Evolutionary conservation across 1,140 invertebrate species (phyloP).

Genomic region (Idris sp.): DNA sequence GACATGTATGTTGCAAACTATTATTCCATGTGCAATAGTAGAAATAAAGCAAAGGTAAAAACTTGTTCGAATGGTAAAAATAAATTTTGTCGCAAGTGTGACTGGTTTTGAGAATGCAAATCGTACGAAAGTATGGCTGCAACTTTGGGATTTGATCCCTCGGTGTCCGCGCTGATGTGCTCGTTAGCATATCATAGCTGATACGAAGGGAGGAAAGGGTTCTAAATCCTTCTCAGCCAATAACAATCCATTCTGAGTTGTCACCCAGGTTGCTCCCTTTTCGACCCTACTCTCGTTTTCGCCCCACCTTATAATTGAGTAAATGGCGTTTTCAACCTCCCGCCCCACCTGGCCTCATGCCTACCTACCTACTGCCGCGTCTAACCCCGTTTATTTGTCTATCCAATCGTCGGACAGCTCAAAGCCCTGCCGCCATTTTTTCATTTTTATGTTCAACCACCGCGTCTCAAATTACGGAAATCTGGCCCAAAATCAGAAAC

Average conservation of each 20-base stretch:
- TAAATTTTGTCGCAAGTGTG: too few relatives aligned
- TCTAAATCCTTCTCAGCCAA: conserved; percentile 69
- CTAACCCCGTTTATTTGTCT: conserved; percentile 67
- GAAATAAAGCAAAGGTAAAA: too few relatives aligned
- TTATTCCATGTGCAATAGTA: too few relatives aligned
- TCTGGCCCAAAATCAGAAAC: conserved; percentile 55
- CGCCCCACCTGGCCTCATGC: conserved; percentile 18
- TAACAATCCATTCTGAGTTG: conserved; percentile 67
- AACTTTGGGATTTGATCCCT: too few relatives aligned
- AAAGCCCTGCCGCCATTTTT: conserved; percentile 69
- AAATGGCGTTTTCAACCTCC: conserved; percentile 28
- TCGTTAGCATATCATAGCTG: too few relatives aligned
- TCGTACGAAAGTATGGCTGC: too few relatives aligned
- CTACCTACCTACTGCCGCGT: conserved; percentile 64
- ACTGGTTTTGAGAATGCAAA: too few relatives aligned
- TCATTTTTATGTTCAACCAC: conserved; percentile 36
- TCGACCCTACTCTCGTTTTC: conserved; percentile 37
- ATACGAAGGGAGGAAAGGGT: conserved; percentile 57
- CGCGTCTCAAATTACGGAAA: conserved; percentile 67
- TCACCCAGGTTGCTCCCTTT: conserved; percentile 62
- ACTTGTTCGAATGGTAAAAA: too few relatives aligned
- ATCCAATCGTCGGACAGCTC: conserved; percentile 72
- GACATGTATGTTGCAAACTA: too few relatives aligned
- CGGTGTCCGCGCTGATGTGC: too few relatives aligned
- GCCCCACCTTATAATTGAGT: conserved; percentile 56